A percentile compares a stretch with the other conserved stretches of the same genome.
These are phyloP conservation scores for Erebia ligea DNA, from an alignment of 2,888 invertebrate species.

Conservation along the genomic window DNA sequence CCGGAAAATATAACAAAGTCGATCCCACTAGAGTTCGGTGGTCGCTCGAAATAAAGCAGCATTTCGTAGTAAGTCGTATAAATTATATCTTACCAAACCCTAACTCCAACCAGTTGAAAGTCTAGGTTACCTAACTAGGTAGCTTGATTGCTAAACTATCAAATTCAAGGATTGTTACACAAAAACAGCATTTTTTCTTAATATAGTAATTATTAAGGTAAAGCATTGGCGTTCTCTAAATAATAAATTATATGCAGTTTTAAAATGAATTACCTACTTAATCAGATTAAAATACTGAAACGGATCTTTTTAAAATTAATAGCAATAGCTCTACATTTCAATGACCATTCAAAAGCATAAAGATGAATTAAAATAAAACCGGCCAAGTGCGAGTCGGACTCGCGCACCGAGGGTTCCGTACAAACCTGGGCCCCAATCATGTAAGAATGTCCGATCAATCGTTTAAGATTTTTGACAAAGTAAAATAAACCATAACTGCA, in stretches of 20 bases:
- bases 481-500: no score
- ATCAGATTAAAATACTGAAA: background rate
- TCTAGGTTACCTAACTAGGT: conserved; percentile 15
- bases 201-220: background rate
- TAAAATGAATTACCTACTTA: background rate
- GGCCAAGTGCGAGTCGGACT: no score
- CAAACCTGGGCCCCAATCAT: no score
- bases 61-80: background rate
- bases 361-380: background rate
- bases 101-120: conserved; percentile 15
- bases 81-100: conserved; percentile 9
- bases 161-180: conserved; percentile 22
- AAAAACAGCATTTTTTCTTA: conserved; percentile 12
- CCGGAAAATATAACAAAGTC: no score
- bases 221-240: background rate
- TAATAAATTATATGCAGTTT: background rate
- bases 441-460: no score
- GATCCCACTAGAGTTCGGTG: background rate
- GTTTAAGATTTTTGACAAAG: no score
- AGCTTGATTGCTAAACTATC: conserved; percentile 18
- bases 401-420: no score
- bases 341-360: background rate
- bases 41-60: background rate
- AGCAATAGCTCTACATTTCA: background rate
- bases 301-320: background rate